Evolutionary conservation across 2,888 invertebrate species (phyloP).

Genomic region (Prionchulus punctatus): DNA sequence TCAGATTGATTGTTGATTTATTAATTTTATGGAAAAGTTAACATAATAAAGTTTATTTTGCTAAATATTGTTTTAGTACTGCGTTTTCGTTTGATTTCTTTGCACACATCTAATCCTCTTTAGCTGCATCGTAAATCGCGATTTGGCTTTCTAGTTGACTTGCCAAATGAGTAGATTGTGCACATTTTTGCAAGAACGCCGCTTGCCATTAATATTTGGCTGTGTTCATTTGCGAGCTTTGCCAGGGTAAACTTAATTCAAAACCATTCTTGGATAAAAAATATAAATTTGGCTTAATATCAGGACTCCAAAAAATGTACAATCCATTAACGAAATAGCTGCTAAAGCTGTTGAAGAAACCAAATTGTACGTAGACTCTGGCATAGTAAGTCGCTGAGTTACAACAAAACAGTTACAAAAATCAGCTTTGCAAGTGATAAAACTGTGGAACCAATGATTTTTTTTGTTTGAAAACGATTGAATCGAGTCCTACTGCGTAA

Average conservation of each 20-base stretch:
- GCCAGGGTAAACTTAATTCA: constrained; percentile 44
- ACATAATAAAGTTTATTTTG: too few species aligned
- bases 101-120: too few species aligned
- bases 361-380: constrained; percentile 43
- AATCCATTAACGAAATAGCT: constrained; percentile 41
- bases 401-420: background rate
- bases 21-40: too few species aligned
- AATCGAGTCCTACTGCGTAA: background rate
- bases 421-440: background rate
- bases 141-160: too few species aligned
- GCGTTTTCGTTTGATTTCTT: too few species aligned
- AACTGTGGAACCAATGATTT: too few species aligned
- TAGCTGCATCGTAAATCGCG: too few species aligned
- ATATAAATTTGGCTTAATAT: background rate
- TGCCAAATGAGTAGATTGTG: too few species aligned
- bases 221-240: constrained; percentile 54
- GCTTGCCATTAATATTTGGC: constrained; percentile 44
- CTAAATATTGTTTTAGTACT: too few species aligned
- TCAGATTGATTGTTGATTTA: too few species aligned
- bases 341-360: constrained; percentile 48
- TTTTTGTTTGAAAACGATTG: background rate
- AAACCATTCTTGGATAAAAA: too few species aligned
- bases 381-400: constrained; percentile 40
- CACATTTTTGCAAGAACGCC: too few species aligned
- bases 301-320: background rate